Evolutionary conservation across 2,113 vertebrate species (phyloP).

Genomic region (Tragelaphus scriptus): DNA sequence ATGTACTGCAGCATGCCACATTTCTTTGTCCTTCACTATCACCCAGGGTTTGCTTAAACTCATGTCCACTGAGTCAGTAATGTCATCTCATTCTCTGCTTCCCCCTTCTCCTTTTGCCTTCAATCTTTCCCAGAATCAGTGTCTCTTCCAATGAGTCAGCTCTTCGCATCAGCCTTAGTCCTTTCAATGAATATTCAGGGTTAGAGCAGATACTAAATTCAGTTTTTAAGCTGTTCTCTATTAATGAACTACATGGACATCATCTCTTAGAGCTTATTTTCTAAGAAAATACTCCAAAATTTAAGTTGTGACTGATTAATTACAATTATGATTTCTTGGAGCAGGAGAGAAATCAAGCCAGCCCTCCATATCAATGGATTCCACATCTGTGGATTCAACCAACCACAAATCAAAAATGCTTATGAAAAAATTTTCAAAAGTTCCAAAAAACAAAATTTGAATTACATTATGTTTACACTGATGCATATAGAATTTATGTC

Average conservation of each 20-base stretch:
- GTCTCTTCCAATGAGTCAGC: neutral
- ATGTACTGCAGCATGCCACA: neutral
- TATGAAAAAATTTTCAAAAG: neutral
- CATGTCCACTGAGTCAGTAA: neutral
- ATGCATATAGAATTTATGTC: neutral
- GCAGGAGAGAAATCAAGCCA: neutral
- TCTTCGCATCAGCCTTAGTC: neutral
- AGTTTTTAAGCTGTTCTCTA: neutral
- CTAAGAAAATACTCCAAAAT: neutral
- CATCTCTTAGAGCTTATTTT: neutral
- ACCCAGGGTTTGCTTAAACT: neutral
- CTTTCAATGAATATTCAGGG: neutral
- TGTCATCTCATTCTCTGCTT: neutral
- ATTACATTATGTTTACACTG: neutral
- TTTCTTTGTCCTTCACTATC: neutral
- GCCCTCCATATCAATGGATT: neutral
- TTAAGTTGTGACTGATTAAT: conserved; percentile 19
- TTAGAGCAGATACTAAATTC: neutral
- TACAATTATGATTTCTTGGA: neutral
- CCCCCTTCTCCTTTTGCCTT: neutral
- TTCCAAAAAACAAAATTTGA: neutral
- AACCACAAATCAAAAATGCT: neutral
- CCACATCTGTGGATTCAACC: neutral
- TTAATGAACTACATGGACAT: neutral
- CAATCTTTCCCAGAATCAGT: neutral